These are phyloP conservation scores for Seriola aureovittata DNA, from an alignment of 2,113 vertebrate species.

Conservation along the genomic window DNA sequence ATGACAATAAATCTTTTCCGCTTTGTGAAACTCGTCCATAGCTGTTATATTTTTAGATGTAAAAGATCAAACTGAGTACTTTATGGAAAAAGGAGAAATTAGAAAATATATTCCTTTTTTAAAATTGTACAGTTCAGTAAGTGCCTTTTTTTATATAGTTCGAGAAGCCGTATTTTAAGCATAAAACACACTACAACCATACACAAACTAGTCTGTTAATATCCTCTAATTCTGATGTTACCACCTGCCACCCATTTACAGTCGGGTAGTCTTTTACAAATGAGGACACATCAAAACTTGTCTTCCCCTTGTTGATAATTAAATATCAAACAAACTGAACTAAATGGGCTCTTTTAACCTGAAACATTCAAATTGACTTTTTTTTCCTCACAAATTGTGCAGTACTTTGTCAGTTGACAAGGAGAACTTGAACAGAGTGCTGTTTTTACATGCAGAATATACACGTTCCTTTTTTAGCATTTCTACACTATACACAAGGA, in stretches of 20 bases:
- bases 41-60: constrained; percentile 46
- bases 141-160: constrained; percentile 68
- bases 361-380: constrained; percentile 57
- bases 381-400: constrained; percentile 59
- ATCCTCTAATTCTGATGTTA: constrained; percentile 44
- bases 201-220: constrained; percentile 73
- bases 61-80: constrained; percentile 80
- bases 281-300: constrained; percentile 32
- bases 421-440: constrained; percentile 68
- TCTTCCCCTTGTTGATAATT: constrained; percentile 24
- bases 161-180: constrained; percentile 74
- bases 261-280: constrained; percentile 34
- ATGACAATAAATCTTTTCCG: constrained; percentile 53
- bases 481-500: constrained; percentile 78
- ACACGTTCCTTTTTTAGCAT: constrained; percentile 52
- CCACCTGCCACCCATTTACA: constrained; percentile 32
- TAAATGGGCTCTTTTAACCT: constrained; percentile 51
- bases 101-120: constrained; percentile 80
- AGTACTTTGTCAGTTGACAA: constrained; percentile 63
- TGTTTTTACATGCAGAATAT: constrained; percentile 79
- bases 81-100: constrained; percentile 79
- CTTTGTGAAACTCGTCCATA: constrained; percentile 37
- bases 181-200: constrained; percentile 69
- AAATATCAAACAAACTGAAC: constrained; percentile 56
- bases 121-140: constrained; percentile 67